Percentiles rank a stretch among this genome's conserved stretches.
Conservation (phyloP, 2,113 vertebrate genomes). For the Trochalopteron elliotii region DNA sequence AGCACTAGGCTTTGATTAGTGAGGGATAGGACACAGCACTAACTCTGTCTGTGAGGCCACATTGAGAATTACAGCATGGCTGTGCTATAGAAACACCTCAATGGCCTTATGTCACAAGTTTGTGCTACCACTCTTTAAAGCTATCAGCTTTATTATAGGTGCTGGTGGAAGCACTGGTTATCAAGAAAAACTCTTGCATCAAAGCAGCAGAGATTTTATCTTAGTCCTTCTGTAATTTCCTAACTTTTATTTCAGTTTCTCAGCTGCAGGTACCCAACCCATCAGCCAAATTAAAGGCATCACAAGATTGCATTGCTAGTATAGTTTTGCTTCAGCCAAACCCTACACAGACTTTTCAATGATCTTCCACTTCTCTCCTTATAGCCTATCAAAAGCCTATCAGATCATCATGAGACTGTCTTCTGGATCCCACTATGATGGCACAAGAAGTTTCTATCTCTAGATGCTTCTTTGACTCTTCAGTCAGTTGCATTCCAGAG, state of each 20-base stretch:
- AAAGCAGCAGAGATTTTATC: not conserved
- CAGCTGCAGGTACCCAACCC: not conserved
- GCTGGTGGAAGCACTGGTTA: not conserved
- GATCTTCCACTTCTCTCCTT: not conserved
- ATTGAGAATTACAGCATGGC: not conserved
- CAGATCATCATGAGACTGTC: not conserved
- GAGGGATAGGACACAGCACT: not conserved
- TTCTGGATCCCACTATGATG: not conserved
- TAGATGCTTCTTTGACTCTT: not conserved
- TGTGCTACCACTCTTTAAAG: not conserved
- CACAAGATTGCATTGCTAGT: not conserved
- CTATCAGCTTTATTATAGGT: not conserved
- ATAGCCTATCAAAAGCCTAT: not conserved
- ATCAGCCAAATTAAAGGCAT: not conserved
- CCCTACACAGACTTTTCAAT: not conserved
- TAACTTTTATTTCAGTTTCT: not conserved
- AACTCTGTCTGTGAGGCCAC: not conserved
- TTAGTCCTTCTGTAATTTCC: not conserved
- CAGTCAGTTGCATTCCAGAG: not conserved
- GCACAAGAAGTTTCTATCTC: not conserved
- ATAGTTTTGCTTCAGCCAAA: not conserved
- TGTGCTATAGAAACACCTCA: not conserved
- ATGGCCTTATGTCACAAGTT: not conserved
- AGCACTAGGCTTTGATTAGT: not conserved
- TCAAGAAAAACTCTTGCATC: not conserved